Evolutionary conservation across 2,888 invertebrate species (phyloP).

Genomic region (Meandrusa payeni): DNA sequence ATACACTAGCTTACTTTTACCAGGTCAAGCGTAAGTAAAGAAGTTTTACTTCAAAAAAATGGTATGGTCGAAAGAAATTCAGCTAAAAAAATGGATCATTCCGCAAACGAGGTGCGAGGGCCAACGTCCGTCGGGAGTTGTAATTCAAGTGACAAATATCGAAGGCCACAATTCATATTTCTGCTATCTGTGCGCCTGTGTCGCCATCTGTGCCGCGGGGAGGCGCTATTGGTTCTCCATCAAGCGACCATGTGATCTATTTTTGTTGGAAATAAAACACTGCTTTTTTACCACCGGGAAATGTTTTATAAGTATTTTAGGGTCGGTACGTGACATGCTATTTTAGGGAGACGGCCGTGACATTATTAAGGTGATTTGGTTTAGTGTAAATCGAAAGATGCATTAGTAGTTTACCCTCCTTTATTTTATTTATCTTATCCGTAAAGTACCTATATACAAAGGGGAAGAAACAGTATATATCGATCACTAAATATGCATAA

Average conservation of each 20-base stretch:
- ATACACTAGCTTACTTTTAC: no score
- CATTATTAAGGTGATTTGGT: constrained; percentile 44
- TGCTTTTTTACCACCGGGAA: constrained; percentile 71
- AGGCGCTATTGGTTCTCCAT: constrained; percentile 77
- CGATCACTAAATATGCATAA: not conserved
- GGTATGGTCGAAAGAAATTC: constrained; percentile 38
- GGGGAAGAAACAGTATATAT: not conserved
- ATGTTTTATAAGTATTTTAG: constrained; percentile 75
- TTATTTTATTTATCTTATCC: constrained; percentile 44
- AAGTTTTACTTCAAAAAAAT: no score
- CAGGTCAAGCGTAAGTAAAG: no score
- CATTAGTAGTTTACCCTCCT: constrained; percentile 40
- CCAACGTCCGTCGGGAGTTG: constrained; percentile 70
- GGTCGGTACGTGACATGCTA: constrained; percentile 66
- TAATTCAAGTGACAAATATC: constrained; percentile 82
- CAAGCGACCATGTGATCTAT: constrained; percentile 76
- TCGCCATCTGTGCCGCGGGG: constrained; percentile 77
- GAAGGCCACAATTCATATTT: constrained; percentile 79
- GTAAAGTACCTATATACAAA: constrained; percentile 29
- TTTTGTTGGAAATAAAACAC: constrained; percentile 77
- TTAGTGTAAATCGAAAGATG: constrained; percentile 48
- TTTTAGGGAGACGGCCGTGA: constrained; percentile 43
- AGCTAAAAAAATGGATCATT: constrained; percentile 63
- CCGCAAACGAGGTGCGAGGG: constrained; percentile 71
- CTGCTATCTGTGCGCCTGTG: constrained; percentile 75